phyloP scores from a whole-genome alignment of 2,888 invertebrate genomes.

The Dolomedes plantarius region DNA sequence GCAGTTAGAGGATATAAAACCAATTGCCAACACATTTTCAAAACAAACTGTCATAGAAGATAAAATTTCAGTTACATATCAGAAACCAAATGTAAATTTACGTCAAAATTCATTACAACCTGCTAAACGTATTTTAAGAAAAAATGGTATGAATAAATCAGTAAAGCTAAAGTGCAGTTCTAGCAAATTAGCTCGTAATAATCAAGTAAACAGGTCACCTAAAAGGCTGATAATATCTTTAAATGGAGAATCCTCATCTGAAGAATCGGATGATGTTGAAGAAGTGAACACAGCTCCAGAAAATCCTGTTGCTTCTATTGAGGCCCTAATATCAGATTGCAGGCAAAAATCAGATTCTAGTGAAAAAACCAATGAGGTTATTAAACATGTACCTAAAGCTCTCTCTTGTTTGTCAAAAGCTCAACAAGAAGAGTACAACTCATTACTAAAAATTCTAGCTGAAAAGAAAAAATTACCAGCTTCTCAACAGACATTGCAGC shows the following conservation, averaged over 20 bases:
- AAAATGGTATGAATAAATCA: background rate
- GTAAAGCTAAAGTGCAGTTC: background rate
- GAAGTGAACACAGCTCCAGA: background rate
- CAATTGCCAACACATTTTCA: too few relatives aligned
- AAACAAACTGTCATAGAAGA: background rate
- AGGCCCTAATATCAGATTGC: constrained; percentile 49
- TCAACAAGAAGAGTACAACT: constrained; percentile 59
- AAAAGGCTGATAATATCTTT: constrained; percentile 46
- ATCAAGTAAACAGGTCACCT: background rate
- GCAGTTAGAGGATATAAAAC: too few relatives aligned
- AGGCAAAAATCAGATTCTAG: constrained; percentile 35
- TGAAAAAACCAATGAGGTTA: background rate
- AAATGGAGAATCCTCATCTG: constrained; percentile 42
- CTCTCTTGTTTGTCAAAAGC: constrained; percentile 54
- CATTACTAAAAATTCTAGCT: constrained; percentile 39
- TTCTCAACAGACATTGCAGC: background rate
- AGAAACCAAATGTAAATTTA: background rate
- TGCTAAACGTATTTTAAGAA: background rate
- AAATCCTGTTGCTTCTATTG: constrained; percentile 37
- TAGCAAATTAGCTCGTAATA: background rate
- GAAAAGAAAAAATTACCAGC: constrained; percentile 6
- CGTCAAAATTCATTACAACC: background rate
- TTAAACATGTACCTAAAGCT: background rate
- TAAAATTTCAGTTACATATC: background rate
- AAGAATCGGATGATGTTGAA: constrained; percentile 25